These are phyloP conservation scores for Aleiodes testaceus DNA, from an alignment of 2,888 invertebrate genomes.

Conservation along the genomic window DNA sequence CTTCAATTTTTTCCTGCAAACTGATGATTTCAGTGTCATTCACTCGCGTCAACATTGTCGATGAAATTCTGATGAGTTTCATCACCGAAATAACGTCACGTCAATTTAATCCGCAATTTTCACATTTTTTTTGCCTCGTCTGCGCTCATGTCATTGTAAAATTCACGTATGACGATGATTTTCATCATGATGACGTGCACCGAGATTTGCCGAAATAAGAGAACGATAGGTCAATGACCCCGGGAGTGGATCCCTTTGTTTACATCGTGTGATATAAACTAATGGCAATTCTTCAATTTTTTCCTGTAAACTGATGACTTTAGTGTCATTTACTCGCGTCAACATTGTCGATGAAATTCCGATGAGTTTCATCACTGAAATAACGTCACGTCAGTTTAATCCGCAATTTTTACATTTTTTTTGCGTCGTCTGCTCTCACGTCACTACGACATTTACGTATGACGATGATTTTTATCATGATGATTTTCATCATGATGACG, in stretches of 20 bases:
- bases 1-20: not conserved
- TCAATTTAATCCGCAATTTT: constrained; percentile 11
- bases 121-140: not conserved
- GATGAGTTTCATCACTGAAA: not conserved
- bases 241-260: constrained; percentile 57
- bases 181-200: constrained; percentile 13
- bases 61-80: not conserved
- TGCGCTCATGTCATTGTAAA: constrained; percentile 8
- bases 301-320: too few relatives aligned
- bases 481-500: constrained; percentile 55
- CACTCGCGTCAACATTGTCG: too few relatives aligned
- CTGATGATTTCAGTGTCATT: too few relatives aligned
- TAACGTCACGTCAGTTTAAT: constrained; percentile 16
- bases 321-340: too few relatives aligned
- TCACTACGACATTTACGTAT: constrained; percentile 6
- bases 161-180: constrained; percentile 12
- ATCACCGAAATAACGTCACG: not conserved
- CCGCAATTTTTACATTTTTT: not conserved
- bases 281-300: not conserved
- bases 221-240: constrained; percentile 67
- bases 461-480: constrained; percentile 16
- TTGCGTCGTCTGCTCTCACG: constrained; percentile 4
- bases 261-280: constrained; percentile 47
- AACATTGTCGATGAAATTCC: not conserved
- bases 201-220: not conserved